Percentiles rank a stretch among this genome's conserved stretches.
Conservation (phyloP, 2,888 invertebrate genomes). For the Idaea dimidiata region DNA sequence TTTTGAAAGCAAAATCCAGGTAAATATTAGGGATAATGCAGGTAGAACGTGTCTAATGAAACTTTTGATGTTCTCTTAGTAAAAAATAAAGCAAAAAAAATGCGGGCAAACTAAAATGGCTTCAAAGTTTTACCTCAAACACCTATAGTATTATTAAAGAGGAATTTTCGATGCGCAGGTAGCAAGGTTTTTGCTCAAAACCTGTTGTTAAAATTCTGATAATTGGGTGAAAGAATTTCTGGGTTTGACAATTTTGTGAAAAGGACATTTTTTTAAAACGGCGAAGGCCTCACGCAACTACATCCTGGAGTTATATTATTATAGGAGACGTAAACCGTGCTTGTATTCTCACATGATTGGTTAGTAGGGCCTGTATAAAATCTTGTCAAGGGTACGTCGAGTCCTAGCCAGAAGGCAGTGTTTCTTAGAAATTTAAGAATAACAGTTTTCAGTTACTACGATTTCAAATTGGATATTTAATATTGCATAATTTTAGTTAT, state of each 20-base stretch:
- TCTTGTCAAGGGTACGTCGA: neutral
- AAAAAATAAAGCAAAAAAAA: conserved; percentile 12
- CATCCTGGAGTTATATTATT: too few species aligned
- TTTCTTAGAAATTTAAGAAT: neutral
- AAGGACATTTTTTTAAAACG: neutral
- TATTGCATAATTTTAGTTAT: too few species aligned
- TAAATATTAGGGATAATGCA: conserved; percentile 24
- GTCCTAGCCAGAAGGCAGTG: neutral
- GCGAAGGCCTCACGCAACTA: neutral
- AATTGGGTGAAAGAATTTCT: neutral
- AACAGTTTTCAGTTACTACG: neutral
- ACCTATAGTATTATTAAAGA: neutral
- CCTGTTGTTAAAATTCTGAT: neutral
- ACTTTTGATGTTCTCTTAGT: conserved; percentile 22
- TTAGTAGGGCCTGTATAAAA: too few species aligned
- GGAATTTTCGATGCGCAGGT: neutral
- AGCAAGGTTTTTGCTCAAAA: neutral
- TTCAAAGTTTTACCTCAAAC: neutral
- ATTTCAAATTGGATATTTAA: neutral
- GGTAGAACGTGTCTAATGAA: conserved; percentile 26
- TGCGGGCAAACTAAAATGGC: neutral
- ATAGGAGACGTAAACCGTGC: too few species aligned
- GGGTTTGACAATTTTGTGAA: neutral
- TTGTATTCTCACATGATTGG: too few species aligned
- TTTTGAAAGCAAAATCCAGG: conserved; percentile 21